Evolutionary conservation across 53 echinoderm and acorn worm species (phyloP).

Genomic region (Henricia sp.): DNA sequence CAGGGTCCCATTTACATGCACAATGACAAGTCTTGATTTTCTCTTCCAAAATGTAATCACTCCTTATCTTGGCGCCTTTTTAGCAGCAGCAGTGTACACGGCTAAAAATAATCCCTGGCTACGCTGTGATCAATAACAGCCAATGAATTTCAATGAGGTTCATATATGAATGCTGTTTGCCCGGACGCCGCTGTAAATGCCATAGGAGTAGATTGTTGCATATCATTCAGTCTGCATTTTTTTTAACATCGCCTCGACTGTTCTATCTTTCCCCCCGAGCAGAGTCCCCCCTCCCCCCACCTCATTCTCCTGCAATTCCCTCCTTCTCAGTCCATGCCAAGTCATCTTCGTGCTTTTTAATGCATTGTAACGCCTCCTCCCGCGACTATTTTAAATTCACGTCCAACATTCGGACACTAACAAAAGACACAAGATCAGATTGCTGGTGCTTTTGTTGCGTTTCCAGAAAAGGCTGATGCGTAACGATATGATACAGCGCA

Average conservation of each 20-base stretch:
- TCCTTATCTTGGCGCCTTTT: no score
- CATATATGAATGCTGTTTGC: conserved; percentile 9
- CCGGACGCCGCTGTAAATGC: neutral
- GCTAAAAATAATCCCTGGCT: neutral
- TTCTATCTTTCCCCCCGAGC: no score
- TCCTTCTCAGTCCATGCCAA: conserved; percentile 13
- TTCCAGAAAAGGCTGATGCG: conserved; percentile 29
- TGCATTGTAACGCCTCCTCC: conserved; percentile 30
- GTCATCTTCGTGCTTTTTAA: conserved; percentile 42
- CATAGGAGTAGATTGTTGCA: conserved; percentile 2
- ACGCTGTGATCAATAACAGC: conserved; percentile 13
- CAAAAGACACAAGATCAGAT: conserved; percentile 33
- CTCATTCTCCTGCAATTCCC: neutral
- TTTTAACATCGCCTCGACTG: no score
- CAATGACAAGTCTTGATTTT: no score
- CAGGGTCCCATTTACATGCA: no score
- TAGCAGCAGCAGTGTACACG: no score
- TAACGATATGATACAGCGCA: conserved; percentile 31
- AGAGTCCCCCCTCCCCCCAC: no score
- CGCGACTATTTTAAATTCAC: conserved; percentile 3
- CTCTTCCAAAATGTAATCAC: no score
- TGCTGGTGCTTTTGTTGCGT: conserved; percentile 46
- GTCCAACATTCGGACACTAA: neutral
- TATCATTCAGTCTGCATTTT: no score
- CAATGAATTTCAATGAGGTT: conserved; percentile 54